Conservation (phyloP, 2,797 vertebrate species). For the Crenuchus spilurus region DNA sequence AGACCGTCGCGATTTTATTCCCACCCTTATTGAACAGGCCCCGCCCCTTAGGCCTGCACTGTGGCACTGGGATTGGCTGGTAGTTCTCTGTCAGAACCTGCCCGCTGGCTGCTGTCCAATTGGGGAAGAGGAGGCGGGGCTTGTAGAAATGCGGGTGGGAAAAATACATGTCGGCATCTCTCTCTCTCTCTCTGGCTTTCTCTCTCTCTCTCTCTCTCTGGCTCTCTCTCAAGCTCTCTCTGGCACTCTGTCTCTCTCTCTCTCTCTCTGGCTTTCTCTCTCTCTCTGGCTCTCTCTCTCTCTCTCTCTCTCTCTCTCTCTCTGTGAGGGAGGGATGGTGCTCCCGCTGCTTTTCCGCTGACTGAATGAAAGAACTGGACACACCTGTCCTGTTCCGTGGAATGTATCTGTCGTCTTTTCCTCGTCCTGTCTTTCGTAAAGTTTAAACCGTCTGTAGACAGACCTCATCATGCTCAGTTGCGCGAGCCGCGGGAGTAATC, state of each 20-base stretch:
- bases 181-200: too few relatives aligned
- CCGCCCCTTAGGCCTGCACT: too few relatives aligned
- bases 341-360: too few relatives aligned
- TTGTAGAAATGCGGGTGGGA: background rate
- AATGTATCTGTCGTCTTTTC: background rate
- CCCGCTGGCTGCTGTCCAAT: background rate
- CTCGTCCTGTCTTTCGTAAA: background rate
- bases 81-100: too few relatives aligned
- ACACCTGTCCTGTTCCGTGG: background rate
- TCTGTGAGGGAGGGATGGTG: background rate
- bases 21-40: background rate
- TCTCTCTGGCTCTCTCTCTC: background rate
- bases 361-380: too few relatives aligned
- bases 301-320: background rate
- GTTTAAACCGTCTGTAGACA: conserved; percentile 29
- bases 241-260: too few relatives aligned
- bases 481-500: conserved; percentile 22
- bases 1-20: background rate
- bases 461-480: conserved; percentile 32
- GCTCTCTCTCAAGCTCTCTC: too few relatives aligned
- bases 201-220: background rate
- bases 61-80: too few relatives aligned
- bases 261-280: background rate
- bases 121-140: background rate
- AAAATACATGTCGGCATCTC: too few relatives aligned